Evolutionary conservation across 2,888 invertebrate genomes (phyloP), one percentile per base, ranked within the genome.

Genomic region (Pollenia angustigena): DNA sequence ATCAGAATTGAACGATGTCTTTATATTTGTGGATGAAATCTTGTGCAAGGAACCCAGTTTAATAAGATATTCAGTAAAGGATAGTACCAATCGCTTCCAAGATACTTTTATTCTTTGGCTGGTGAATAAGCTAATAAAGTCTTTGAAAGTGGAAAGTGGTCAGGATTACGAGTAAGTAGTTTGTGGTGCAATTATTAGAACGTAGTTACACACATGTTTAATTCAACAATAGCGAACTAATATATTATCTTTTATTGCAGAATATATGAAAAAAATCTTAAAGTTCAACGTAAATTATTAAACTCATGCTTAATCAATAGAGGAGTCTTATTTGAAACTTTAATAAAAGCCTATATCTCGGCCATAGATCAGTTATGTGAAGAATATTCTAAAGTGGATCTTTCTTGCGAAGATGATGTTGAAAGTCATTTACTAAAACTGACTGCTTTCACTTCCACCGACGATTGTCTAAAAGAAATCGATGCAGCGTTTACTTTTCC

Each of bases 1-100:
- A 16, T 81, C 83, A 4, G 90, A 91, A 68, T 54, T 91, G 7
- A 87, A 88, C 18, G 90, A 91, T 52, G 89, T 91, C 0, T 91
- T 90, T 78, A 89, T 87, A 2, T 90, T 90, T 16, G 91, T 92
- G 10, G 91, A 92, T 69, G 90, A 91, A 14, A 91, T 92, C 58
- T 89, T 92, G 11, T 92, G 92, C 85, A 90, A 91, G 81, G 92
- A 92, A 64, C 91, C 92, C 7, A 92, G 92, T 50, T 89, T 92
- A 1, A 91, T 92, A 74, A 89, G 90, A 64, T 89, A 90, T 44
- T 89, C 90, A 1, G 75, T 89, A 56, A 87, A 87, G 4, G 90
- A 90, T 54, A 60, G 88, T 9, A 89, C 89, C 44, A 90, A 87
- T 52, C 83, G 89, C 44, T 91, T 92, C 50, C 92, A 92, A 79